Percentiles rank a stretch among this genome's conserved stretches.
Evolutionary conservation across 2,797 vertebrate species (phyloP).

Genomic region (Phalanger gymnotis): DNA sequence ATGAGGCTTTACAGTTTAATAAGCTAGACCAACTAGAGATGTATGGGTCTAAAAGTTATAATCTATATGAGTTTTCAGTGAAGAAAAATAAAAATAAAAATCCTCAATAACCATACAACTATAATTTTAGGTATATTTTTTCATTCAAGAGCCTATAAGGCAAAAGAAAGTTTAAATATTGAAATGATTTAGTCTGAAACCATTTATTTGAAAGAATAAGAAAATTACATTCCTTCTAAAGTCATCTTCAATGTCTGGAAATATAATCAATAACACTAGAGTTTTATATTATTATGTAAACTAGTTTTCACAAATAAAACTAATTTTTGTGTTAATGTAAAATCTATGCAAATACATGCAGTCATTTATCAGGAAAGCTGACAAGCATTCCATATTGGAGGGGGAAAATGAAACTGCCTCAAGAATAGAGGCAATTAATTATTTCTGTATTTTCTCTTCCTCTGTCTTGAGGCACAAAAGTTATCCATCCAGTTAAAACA

Average conservation of each 20-base stretch:
- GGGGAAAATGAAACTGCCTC: constrained; percentile 91
- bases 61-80: constrained; percentile 2
- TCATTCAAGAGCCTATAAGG: constrained; percentile 29
- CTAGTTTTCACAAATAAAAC: constrained; percentile 91
- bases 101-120: background rate
- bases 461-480: constrained; percentile 90
- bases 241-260: constrained; percentile 76
- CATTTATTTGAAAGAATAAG: constrained; percentile 33
- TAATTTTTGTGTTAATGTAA: constrained; percentile 93
- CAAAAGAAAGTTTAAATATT: constrained; percentile 59
- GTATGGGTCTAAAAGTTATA: background rate
- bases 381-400: constrained; percentile 97
- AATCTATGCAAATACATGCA: constrained; percentile 99
- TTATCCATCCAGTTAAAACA: constrained; percentile 89
- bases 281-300: constrained; percentile 91
- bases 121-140: background rate
- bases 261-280: constrained; percentile 82
- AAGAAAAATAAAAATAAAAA: constrained; percentile 28
- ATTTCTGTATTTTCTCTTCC: constrained; percentile 91
- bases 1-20: background rate
- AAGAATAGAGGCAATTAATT: constrained; percentile 96
- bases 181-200: constrained; percentile 52
- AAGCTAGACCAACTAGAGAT: background rate
- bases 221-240: background rate
- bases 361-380: constrained; percentile 97